Percentiles rank a stretch among this genome's conserved stretches.
phyloP scores from a whole-genome alignment of 2,113 vertebrate genomes.

The Oreotrochilus melanogaster region DNA sequence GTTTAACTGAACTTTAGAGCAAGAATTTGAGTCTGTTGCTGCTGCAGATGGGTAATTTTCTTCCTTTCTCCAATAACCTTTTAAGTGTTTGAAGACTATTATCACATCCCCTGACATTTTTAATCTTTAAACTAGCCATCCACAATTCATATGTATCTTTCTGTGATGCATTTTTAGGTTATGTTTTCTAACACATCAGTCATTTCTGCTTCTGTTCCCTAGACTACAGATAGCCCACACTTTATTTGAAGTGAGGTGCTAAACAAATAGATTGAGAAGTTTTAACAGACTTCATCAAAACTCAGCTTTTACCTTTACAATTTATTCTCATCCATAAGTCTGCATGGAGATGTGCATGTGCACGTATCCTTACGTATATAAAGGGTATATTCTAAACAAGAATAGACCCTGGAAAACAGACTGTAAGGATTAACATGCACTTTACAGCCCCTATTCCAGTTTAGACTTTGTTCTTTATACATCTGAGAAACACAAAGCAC shows the following conservation, averaged over 20 bases:
- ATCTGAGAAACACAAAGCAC: background rate
- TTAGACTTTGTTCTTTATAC: background rate
- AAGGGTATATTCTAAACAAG: background rate
- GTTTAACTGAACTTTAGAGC: background rate
- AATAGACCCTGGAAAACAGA: background rate
- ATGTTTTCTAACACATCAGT: accelerated
- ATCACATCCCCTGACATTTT: background rate
- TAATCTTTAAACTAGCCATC: background rate
- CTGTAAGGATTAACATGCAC: background rate
- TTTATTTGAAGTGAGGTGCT: background rate
- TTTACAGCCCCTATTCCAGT: background rate
- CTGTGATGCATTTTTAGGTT: background rate
- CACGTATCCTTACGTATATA: background rate
- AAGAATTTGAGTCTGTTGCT: background rate
- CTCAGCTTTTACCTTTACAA: background rate
- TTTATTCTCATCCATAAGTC: background rate
- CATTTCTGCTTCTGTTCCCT: background rate
- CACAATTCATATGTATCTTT: background rate
- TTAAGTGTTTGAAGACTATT: background rate
- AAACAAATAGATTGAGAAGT: background rate
- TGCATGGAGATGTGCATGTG: accelerated
- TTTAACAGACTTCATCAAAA: background rate
- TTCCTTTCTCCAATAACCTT: background rate
- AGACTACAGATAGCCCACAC: background rate
- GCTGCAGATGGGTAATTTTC: background rate